Evolutionary conservation across 2,113 vertebrate genomes (phyloP).

Genomic region (Brachypodius melanocephalos): DNA sequence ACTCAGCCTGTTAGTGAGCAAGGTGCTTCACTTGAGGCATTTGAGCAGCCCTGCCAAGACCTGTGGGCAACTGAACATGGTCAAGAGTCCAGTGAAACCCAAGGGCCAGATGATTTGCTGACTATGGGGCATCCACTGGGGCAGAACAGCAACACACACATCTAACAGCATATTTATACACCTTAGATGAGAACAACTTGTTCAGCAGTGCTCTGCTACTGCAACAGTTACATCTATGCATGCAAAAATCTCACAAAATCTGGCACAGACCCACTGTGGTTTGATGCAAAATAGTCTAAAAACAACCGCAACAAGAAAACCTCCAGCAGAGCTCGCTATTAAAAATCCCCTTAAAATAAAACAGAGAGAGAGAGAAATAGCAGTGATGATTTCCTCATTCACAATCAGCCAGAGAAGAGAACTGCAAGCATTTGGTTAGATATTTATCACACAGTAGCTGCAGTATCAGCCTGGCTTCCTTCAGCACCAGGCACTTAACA

Average conservation of each 20-base stretch:
- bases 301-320: not conserved
- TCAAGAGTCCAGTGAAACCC: not conserved
- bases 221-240: not conserved
- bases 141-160: not conserved
- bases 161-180: not conserved
- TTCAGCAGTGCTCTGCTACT: not conserved
- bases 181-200: not conserved
- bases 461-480: not conserved
- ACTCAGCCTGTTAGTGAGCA: not conserved
- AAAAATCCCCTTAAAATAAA: not conserved
- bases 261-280: not conserved
- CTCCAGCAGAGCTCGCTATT: not conserved
- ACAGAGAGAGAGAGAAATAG: not conserved
- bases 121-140: not conserved
- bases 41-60: not conserved
- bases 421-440: not conserved
- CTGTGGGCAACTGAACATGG: not conserved
- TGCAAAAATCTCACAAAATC: constrained; percentile 2
- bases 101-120: not conserved
- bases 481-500: rapidly evolving
- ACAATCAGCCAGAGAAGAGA: not conserved
- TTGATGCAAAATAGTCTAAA: constrained; percentile 32
- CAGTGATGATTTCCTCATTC: not conserved
- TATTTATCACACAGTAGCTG: not conserved
- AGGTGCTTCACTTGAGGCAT: not conserved